Evolutionary conservation across 23 tunicate genomes (phyloP).

Genomic region (Ciona savignyi): DNA sequence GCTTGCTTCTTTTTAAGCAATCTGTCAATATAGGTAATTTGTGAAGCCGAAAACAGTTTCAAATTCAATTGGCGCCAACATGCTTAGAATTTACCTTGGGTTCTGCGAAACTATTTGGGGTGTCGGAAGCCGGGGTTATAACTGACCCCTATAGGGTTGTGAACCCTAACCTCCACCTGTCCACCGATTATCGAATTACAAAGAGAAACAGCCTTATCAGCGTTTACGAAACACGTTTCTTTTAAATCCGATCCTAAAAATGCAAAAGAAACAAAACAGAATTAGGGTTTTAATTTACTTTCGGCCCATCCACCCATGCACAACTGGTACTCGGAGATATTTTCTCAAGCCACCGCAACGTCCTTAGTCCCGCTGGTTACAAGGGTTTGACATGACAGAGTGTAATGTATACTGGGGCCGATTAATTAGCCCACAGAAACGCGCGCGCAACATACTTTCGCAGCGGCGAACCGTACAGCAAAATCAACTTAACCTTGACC

Average conservation of each 20-base stretch:
- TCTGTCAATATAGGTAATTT: not conserved
- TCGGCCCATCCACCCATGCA: not conserved
- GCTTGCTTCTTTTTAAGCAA: not conserved
- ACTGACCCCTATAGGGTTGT: not conserved
- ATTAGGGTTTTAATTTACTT: not conserved
- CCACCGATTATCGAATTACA: not conserved
- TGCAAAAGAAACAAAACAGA: not conserved
- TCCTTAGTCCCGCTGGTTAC: not conserved
- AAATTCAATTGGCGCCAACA: conserved; percentile 1
- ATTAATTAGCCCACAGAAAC: no score
- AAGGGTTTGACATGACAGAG: not conserved
- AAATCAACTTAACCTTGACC: not conserved
- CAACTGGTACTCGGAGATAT: not conserved
- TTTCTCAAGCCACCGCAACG: not conserved
- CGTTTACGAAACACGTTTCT: not conserved
- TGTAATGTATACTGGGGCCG: not conserved
- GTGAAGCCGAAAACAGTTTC: not conserved
- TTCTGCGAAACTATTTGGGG: not conserved
- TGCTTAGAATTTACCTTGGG: not conserved
- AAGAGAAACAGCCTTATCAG: not conserved
- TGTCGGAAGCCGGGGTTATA: not conserved
- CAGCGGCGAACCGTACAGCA: not conserved
- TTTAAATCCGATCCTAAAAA: not conserved
- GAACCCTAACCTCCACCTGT: not conserved
- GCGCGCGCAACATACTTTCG: not conserved